phyloP scores from a whole-genome alignment of 2,113 vertebrate genomes.

The Stercorarius parasiticus region DNA sequence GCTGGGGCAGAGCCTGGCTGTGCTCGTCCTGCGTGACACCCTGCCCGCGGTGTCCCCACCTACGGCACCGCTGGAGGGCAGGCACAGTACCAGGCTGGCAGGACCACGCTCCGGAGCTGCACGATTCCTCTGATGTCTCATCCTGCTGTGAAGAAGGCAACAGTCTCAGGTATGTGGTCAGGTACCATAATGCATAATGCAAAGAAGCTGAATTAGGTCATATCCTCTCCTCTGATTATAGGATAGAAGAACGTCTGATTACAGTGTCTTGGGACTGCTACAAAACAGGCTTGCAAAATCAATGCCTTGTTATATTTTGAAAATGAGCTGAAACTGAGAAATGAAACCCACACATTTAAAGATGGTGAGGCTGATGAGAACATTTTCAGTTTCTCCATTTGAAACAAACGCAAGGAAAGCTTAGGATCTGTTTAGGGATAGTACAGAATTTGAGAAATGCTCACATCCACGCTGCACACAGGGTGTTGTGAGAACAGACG shows the following conservation, averaged over 20 bases:
- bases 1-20: neutral
- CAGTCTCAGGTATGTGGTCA: neutral
- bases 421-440: neutral
- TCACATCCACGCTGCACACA: neutral
- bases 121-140: neutral
- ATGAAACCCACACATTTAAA: neutral
- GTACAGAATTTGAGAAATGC: neutral
- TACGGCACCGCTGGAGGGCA: accelerated
- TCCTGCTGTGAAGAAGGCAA: neutral
- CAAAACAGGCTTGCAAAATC: constrained; percentile 16
- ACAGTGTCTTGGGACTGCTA: neutral
- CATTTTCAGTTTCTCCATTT: neutral
- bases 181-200: constrained; percentile 24
- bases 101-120: neutral
- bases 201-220: constrained; percentile 1
- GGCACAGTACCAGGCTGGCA: neutral
- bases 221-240: constrained; percentile 38
- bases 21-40: accelerated
- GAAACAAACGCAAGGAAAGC: neutral
- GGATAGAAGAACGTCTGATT: neutral
- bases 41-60: neutral
- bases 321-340: constrained; percentile 2
- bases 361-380: neutral
- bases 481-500: neutral
- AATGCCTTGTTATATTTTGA: constrained; percentile 14